These are phyloP conservation scores for Folsomia candida DNA, from an alignment of 2,888 invertebrate genomes.

Conservation along the genomic window DNA sequence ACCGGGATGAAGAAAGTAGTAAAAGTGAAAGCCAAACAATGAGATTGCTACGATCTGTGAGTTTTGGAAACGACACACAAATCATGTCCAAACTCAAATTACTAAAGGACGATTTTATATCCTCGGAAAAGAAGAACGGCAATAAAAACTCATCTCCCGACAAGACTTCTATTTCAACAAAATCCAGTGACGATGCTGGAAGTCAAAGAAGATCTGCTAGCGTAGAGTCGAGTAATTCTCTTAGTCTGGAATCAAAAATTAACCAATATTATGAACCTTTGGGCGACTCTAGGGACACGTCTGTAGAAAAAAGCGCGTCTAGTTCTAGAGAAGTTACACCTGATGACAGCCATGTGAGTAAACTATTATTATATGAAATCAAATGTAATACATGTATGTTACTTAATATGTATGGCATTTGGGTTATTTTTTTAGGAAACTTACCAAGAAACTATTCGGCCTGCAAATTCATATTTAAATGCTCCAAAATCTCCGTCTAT, in stretches of 20 bases:
- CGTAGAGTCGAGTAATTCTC: constrained; percentile 44
- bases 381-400: too few species aligned
- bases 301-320: constrained; percentile 27
- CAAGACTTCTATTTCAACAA: constrained; percentile 5
- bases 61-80: constrained; percentile 76
- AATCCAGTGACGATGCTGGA: constrained; percentile 20
- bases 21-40: constrained; percentile 38
- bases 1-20: constrained; percentile 23
- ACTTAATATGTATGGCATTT: too few species aligned
- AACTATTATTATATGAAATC: too few species aligned
- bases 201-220: constrained; percentile 30
- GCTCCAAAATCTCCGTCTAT: constrained; percentile 37
- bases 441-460: constrained; percentile 36
- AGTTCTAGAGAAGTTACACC: constrained; percentile 48
- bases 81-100: constrained; percentile 56
- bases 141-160: constrained; percentile 5
- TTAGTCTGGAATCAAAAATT: constrained; percentile 41
- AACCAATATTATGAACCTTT: constrained; percentile 44
- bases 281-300: neutral
- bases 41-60: constrained; percentile 60
- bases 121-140: constrained; percentile 25
- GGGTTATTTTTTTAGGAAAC: too few species aligned
- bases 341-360: constrained; percentile 36
- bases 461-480: constrained; percentile 20
- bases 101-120: constrained; percentile 43